These are phyloP conservation scores for Xyrichtys novacula DNA, from an alignment of 2,797 vertebrate species.

Conservation along the genomic window DNA sequence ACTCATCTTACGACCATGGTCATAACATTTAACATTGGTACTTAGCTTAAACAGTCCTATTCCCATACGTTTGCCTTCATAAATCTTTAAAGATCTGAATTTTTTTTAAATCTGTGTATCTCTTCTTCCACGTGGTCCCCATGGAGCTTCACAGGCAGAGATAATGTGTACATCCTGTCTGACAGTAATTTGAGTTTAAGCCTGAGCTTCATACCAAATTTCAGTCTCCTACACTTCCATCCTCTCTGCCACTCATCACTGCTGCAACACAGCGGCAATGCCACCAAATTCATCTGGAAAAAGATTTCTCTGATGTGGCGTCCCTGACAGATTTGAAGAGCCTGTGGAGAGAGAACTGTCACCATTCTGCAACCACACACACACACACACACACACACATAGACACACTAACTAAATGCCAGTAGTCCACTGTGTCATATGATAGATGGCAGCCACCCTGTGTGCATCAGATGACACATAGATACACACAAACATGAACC, in stretches of 20 bases:
- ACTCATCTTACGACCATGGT: too few relatives aligned
- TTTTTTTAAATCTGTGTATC: constrained; percentile 55
- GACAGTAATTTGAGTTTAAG: constrained; percentile 73
- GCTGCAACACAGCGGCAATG: constrained; percentile 73
- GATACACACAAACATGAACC: constrained; percentile 42
- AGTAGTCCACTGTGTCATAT: constrained; percentile 69
- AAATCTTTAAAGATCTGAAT: constrained; percentile 28
- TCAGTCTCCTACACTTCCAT: constrained; percentile 68
- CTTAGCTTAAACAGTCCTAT: constrained; percentile 6
- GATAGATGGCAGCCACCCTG: constrained; percentile 66
- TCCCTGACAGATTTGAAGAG: constrained; percentile 69
- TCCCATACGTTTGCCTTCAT: constrained; percentile 18
- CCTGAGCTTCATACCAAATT: constrained; percentile 59
- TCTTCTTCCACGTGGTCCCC: constrained; percentile 43
- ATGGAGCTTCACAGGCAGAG: constrained; percentile 48
- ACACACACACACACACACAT: constrained; percentile 1
- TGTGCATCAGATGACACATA: constrained; percentile 58
- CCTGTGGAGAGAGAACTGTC: constrained; percentile 69
- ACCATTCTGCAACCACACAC: constrained; percentile 40
- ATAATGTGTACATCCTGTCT: constrained; percentile 63
- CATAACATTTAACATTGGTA: too few relatives aligned
- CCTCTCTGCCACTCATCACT: constrained; percentile 54
- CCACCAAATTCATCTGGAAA: constrained; percentile 73
- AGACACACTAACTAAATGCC: constrained; percentile 56
- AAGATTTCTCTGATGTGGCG: constrained; percentile 75